Base-by-base conservation (phyloP, 2,113 vertebrate genomes). In the Scomber japonicus region DNA sequence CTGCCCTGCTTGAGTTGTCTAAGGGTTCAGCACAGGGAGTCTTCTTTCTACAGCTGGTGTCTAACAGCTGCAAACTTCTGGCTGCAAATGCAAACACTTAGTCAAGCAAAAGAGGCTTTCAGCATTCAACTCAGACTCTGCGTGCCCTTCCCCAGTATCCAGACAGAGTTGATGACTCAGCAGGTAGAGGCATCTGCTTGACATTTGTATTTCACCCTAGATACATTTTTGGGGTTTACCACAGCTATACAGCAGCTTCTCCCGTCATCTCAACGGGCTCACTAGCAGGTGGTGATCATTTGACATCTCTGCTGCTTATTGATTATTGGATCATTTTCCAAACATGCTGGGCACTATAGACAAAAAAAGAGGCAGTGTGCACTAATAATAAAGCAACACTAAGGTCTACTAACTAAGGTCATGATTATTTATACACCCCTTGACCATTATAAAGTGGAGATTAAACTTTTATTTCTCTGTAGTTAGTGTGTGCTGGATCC, bases 381-480 rank as follows among this genome's bases (percentile, higher is more conserved):
- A 40, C 35, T 9, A 40, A 7, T 40, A 40, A 40, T 9, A 40
- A 40, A 9, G 35, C 35, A 40, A 9, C 35, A 2, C 31, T 7
- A 35, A 7, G 9, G 35, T 40, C 35, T 21, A 21, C 21, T 21
- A 21, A 1, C 31, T 7, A 35, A 7, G 9, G 35, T 40, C 35
- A 40, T 40, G 35, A 35, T 2, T 35, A 5, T 71, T 61, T 12
- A 31, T 27, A 61, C 59, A 46, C 35, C 4, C 46, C 14, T 53
- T 19, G 35, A 7, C 21, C 12, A 11, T n/a, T 4, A 71, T 0
- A 63, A 51, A 57, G 12, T 40, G 71, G 11, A 44, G 15, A 76
- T 66, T 66, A 55, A 19, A 79, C 30, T 1, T 69, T 30, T 27
- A 0, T 81, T 65, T 27, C 6, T 64, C 8, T 68, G 51, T 75